phyloP scores from a whole-genome alignment of 92 coral and sea anemone species.

The Muricea muricata region DNA sequence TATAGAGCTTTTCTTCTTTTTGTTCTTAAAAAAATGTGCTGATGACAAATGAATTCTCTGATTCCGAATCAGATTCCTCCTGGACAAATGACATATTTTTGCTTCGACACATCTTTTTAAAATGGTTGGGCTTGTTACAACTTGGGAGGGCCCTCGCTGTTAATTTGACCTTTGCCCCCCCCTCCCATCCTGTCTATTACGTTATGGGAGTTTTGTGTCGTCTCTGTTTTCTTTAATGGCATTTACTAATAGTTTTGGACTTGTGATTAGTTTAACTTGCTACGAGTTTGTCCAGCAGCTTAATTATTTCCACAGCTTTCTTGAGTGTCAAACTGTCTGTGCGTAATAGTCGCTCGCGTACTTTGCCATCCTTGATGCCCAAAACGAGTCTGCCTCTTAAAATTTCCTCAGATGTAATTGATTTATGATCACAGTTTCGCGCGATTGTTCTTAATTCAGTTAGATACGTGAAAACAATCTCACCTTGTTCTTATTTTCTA shows the following conservation, averaged over 20 bases:
- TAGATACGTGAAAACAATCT: slow-evolving; percentile 48
- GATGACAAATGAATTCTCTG: not conserved
- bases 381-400: slow-evolving; percentile 53
- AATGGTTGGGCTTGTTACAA: slow-evolving; percentile 19
- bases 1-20: not conserved
- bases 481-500: slow-evolving; percentile 66
- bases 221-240: slow-evolving; percentile 12
- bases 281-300: slow-evolving; percentile 71
- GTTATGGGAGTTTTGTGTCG: not conserved
- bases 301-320: slow-evolving; percentile 65
- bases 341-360: slow-evolving; percentile 63
- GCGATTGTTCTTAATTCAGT: slow-evolving; percentile 27
- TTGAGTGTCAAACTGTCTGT: slow-evolving; percentile 58
- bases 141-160: not conserved
- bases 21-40: not conserved
- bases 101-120: not conserved
- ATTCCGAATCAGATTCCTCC: not conserved
- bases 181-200: not conserved
- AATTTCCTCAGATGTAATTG: slow-evolving; percentile 48
- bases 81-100: not conserved
- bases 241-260: not conserved
- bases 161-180: not conserved
- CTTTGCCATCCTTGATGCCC: slow-evolving; percentile 58
- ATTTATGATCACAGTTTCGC: not conserved
- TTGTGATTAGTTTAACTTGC: slow-evolving; percentile 44